These are phyloP conservation scores for Myodes glareolus DNA, from an alignment of 2,113 vertebrate species.

Conservation along the genomic window DNA sequence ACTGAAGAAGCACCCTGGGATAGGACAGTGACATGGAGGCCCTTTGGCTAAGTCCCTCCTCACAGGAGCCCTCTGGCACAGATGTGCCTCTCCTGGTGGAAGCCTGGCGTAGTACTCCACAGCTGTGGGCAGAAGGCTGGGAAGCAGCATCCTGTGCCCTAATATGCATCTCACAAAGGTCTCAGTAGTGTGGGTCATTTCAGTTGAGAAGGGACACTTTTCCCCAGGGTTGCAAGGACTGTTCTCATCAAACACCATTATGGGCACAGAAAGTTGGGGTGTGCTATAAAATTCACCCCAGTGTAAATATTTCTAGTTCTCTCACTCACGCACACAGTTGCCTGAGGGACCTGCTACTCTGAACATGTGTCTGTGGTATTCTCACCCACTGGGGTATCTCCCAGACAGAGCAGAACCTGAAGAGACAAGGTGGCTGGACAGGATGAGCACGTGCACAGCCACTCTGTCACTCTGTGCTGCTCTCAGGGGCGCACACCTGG, in stretches of 20 bases:
- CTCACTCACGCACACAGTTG: slow-evolving; percentile 13
- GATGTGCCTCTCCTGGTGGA: too few species aligned
- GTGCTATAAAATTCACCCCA: too few species aligned
- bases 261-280: rapidly evolving
- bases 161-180: not conserved
- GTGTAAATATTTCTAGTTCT: slow-evolving; percentile 59
- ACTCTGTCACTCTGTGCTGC: rapidly evolving
- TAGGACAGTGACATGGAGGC: rapidly evolving
- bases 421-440: slow-evolving; percentile 71
- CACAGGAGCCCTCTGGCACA: not conserved
- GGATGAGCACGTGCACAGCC: not conserved
- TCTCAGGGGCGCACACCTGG: not conserved
- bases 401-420: slow-evolving; percentile 54
- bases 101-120: too few species aligned
- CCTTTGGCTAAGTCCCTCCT: rapidly evolving
- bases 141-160: not conserved
- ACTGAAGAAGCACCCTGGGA: not conserved
- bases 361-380: slow-evolving; percentile 41
- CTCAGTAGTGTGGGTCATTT: not conserved
- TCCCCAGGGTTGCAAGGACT: rapidly evolving
- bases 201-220: not conserved
- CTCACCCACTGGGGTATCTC: slow-evolving; percentile 32
- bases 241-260: not conserved
- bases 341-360: not conserved
- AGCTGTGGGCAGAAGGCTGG: not conserved